phyloP scores from a whole-genome alignment of 2,888 invertebrate species.

The Parnassius glacialis region DNA sequence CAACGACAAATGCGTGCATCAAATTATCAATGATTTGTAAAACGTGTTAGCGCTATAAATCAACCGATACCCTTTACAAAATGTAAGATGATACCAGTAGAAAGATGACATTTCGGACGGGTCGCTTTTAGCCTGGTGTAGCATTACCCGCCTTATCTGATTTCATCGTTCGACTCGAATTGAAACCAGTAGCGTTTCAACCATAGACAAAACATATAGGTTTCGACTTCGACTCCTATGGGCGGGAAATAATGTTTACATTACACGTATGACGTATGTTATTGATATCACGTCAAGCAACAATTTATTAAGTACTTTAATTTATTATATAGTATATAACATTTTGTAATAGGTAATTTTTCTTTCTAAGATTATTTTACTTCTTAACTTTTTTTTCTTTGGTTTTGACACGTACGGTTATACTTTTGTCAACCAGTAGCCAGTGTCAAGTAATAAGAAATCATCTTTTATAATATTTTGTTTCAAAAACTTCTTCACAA shows the following conservation, averaged over 20 bases:
- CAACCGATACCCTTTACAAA: constrained; percentile 27
- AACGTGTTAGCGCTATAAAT: constrained; percentile 10
- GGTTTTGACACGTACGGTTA: too few relatives aligned
- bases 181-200: constrained; percentile 31
- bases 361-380: too few relatives aligned
- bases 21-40: constrained; percentile 21
- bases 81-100: constrained; percentile 46
- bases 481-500: too few relatives aligned
- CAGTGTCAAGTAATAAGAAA: too few relatives aligned
- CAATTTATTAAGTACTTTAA: not conserved
- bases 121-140: constrained; percentile 67
- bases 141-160: constrained; percentile 42
- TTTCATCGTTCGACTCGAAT: constrained; percentile 29
- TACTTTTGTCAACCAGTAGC: too few relatives aligned
- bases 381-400: too few relatives aligned
- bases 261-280: not conserved
- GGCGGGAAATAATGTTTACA: constrained; percentile 1
- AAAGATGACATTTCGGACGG: constrained; percentile 57
- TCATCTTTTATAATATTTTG: too few relatives aligned
- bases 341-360: too few relatives aligned
- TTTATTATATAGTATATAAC: not conserved
- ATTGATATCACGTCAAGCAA: not conserved
- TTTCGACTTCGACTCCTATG: constrained; percentile 3
- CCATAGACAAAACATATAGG: constrained; percentile 4
- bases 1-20: not conserved